A percentile compares a stretch with the other conserved stretches of the same genome.
phyloP scores from a whole-genome alignment of 1,140 invertebrate species.

The Aphidius gifuensis region DNA sequence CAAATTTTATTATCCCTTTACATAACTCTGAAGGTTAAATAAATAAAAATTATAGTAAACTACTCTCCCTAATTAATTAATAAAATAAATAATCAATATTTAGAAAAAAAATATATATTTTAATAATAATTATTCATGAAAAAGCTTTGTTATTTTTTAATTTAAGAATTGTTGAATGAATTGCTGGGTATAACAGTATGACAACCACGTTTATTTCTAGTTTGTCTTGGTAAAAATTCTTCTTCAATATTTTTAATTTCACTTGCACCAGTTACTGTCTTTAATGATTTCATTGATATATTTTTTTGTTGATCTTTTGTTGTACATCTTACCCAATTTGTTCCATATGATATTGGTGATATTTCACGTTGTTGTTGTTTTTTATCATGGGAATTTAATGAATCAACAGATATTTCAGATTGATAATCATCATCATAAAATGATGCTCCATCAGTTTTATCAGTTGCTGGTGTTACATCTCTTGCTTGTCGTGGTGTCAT shows the following conservation, averaged over 20 bases:
- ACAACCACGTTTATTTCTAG: conserved; percentile 34
- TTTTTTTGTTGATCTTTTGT: conserved; percentile 12
- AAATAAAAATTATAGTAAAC: too few species aligned
- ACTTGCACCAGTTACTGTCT: conserved; percentile 25
- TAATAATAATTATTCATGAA: too few species aligned
- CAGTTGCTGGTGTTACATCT: conserved; percentile 1
- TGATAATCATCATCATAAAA: conserved; percentile 33
- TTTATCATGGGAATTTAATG: background rate
- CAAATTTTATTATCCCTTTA: too few species aligned
- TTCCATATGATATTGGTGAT: conserved; percentile 34
- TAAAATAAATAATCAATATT: conserved; percentile 34
- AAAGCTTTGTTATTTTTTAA: too few species aligned
- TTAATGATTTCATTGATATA: conserved; percentile 25
- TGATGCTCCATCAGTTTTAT: conserved; percentile 38
- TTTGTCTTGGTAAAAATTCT: conserved; percentile 20
- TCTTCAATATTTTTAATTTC: conserved; percentile 17
- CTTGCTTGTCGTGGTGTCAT: too few species aligned
- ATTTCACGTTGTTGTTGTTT: conserved; percentile 20
- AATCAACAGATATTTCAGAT: conserved; percentile 33
- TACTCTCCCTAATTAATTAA: background rate
- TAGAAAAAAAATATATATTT: conserved; percentile 23
- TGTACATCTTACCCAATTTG: conserved; percentile 29
- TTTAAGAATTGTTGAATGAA: conserved; percentile 5
- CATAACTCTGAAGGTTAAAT: too few species aligned
- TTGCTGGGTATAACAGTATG: conserved; percentile 38